Conservation (phyloP, 2,888 invertebrate species). For the Ashinkailepas kermadecensis region DNA sequence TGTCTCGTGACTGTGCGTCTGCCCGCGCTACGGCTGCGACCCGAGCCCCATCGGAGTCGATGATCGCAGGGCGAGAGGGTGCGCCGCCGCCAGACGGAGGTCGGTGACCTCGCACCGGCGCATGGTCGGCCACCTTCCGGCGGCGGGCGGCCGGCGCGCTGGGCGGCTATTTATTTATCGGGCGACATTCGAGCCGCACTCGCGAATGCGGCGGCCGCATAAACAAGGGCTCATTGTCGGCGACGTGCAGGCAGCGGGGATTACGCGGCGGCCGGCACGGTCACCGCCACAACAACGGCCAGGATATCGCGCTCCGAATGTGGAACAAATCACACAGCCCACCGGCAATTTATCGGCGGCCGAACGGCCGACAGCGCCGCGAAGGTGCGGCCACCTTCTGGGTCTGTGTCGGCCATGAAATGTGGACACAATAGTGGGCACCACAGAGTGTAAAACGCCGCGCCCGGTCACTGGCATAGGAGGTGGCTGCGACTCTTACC, state of each 20-base stretch:
- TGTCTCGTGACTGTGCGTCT: no score
- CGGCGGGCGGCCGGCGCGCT: background rate
- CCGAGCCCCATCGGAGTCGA: no score
- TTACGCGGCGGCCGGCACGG: background rate
- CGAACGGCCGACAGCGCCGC: background rate
- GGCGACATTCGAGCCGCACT: conserved; percentile 8
- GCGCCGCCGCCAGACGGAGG: background rate
- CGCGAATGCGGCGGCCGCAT: background rate
- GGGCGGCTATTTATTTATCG: conserved; percentile 2
- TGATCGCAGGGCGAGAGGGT: background rate
- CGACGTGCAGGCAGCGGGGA: background rate
- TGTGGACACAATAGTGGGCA: background rate
- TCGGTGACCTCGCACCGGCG: background rate
- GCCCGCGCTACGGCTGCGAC: no score
- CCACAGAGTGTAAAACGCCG: background rate
- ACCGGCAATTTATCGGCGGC: background rate
- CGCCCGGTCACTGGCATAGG: background rate
- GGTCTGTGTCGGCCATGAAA: background rate
- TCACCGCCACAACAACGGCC: background rate
- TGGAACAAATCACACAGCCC: conserved; percentile 7
- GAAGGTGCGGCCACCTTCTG: background rate
- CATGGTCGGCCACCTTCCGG: background rate
- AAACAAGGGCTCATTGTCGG: background rate
- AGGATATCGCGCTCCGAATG: background rate
- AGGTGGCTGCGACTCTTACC: no score